These are phyloP conservation scores for Leptonema lineaticorne DNA, from an alignment of 1,140 invertebrate genomes.

Conservation along the genomic window DNA sequence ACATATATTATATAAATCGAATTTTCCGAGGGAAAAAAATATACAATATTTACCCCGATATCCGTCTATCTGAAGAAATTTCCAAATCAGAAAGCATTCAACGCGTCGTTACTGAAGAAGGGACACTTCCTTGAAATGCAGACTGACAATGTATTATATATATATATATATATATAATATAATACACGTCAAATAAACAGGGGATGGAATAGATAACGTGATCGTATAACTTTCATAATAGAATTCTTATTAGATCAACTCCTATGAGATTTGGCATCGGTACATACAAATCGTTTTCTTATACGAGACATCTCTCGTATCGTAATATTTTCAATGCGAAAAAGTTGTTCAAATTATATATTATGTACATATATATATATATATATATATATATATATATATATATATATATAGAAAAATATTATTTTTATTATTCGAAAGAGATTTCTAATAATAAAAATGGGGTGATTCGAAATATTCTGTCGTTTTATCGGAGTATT, in stretches of 20 bases:
- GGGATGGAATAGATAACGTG: conserved; percentile 3
- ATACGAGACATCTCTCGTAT: too few species aligned
- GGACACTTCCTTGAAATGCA: conserved; percentile 7
- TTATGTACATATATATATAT: neutral
- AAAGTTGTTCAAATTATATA: too few species aligned
- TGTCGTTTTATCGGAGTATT: too few species aligned
- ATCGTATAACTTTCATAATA: conserved; percentile 15
- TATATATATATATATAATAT: neutral
- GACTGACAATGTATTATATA: neutral
- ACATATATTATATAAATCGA: neutral
- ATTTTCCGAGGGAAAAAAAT: neutral
- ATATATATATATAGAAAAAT: neutral
- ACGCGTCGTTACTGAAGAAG: conserved; percentile 3
- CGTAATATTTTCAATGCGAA: too few species aligned
- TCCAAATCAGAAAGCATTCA: conserved; percentile 18
- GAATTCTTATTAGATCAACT: conserved; percentile 8
- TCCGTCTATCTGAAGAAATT: neutral
- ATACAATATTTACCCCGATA: neutral
- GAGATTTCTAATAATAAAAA: too few species aligned
- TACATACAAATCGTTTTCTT: too few species aligned
- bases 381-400: neutral
- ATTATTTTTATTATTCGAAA: neutral
- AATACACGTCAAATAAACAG: neutral
- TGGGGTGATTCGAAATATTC: too few species aligned
- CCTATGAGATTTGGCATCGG: neutral